phyloP scores from a whole-genome alignment of 1,140 invertebrate species.

The Diachasmimorpha longicaudata region DNA sequence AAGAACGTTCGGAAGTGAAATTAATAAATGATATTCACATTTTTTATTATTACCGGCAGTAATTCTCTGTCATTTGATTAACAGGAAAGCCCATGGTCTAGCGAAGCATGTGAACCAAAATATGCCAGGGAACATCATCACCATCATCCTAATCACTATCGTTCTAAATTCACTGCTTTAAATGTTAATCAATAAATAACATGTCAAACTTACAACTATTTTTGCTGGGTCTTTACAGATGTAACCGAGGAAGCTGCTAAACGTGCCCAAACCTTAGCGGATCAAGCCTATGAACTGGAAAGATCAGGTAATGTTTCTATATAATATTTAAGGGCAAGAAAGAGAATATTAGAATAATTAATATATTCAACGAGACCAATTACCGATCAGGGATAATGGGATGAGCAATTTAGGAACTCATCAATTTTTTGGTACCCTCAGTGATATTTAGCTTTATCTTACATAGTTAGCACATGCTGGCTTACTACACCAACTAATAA shows the following conservation, averaged over 20 bases:
- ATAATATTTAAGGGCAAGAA: background rate
- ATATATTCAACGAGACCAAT: conserved; percentile 42
- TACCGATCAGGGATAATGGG: conserved; percentile 42
- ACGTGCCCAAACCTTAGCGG: conserved; percentile 51
- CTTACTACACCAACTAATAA: conserved; percentile 59
- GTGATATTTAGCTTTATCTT: conserved; percentile 66
- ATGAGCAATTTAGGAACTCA: conserved; percentile 53
- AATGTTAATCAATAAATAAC: conserved; percentile 46
- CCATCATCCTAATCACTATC: conserved; percentile 61
- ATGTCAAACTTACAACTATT: conserved; percentile 33
- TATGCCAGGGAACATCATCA: conserved; percentile 62
- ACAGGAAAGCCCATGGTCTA: conserved; percentile 58
- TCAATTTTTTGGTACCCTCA: conserved; percentile 61
- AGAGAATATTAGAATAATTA: background rate
- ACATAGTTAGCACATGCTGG: conserved; percentile 63
- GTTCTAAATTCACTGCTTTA: conserved; percentile 58
- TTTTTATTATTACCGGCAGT: conserved; percentile 43
- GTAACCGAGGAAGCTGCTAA: conserved; percentile 58
- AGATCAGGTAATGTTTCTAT: conserved; percentile 51
- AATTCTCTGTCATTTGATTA: conserved; percentile 58
- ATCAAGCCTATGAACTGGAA: conserved; percentile 38
- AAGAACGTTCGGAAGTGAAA: conserved; percentile 10
- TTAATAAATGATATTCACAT: conserved; percentile 5
- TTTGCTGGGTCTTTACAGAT: conserved; percentile 54
- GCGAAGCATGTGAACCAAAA: conserved; percentile 60